Conservation (phyloP, 2,113 vertebrate species). For the Odocoileus hemionus region DNA sequence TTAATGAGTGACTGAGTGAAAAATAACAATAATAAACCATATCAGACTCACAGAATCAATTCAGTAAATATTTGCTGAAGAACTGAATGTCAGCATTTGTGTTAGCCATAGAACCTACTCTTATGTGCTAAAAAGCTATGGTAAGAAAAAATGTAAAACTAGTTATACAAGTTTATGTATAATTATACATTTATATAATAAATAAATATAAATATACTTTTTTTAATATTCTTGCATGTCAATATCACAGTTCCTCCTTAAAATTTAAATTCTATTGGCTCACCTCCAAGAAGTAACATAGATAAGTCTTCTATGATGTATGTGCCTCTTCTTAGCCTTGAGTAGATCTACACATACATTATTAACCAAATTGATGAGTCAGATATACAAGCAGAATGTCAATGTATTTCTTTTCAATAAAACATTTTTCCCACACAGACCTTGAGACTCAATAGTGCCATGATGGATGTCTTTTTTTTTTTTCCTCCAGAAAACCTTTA, state of each 20-base stretch:
- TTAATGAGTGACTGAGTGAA: background rate
- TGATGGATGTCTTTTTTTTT: background rate
- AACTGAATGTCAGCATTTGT: background rate
- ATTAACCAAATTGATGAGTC: background rate
- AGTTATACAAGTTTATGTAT: background rate
- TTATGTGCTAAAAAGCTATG: background rate
- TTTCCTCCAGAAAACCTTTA: background rate
- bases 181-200: no score
- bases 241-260: background rate
- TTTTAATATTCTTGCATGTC: background rate
- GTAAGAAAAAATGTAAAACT: background rate
- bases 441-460: background rate
- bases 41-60: background rate
- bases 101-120: background rate
- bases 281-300: background rate
- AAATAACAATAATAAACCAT: background rate
- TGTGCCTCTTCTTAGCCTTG: background rate
- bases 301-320: background rate
- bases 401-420: background rate
- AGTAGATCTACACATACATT: background rate
- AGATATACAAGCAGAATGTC: background rate
- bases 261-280: background rate
- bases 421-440: background rate
- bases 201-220: no score
- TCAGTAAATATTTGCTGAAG: background rate